phyloP scores from a whole-genome alignment of 1,140 invertebrate species.

The Teleopsis dalmanni region DNA sequence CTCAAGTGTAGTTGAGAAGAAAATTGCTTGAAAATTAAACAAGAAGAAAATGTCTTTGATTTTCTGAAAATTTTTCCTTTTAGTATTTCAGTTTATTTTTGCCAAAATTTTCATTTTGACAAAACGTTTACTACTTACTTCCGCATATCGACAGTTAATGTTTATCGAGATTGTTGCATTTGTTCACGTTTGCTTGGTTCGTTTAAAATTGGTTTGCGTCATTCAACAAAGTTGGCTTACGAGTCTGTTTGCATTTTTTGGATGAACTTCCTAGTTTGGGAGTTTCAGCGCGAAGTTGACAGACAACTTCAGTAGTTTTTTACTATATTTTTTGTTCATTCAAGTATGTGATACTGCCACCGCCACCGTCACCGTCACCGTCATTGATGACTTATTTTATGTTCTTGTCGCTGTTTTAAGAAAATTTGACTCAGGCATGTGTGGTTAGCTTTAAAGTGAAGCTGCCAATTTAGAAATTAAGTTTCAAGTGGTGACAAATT shows the following conservation, averaged over 20 bases:
- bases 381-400: too few species aligned
- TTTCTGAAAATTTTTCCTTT: too few species aligned
- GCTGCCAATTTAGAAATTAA: constrained; percentile 10
- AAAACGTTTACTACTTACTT: too few species aligned
- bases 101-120: too few species aligned
- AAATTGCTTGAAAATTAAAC: too few species aligned
- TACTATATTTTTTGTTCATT: not conserved
- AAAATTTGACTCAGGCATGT: not conserved
- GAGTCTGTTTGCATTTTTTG: not conserved
- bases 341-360: not conserved
- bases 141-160: too few species aligned
- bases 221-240: not conserved
- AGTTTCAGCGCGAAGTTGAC: constrained; percentile 9
- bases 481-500: constrained; percentile 7
- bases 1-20: too few species aligned
- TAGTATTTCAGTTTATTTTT: too few species aligned
- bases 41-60: too few species aligned
- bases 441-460: too few species aligned
- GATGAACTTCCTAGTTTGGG: not conserved
- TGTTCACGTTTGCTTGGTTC: not conserved
- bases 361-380: too few species aligned
- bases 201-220: not conserved
- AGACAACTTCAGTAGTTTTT: constrained; percentile 5
- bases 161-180: constrained; percentile 10
- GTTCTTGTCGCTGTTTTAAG: not conserved